phyloP scores from a whole-genome alignment of 2,888 invertebrate species.

The Lepidocyrtoides sp. region DNA sequence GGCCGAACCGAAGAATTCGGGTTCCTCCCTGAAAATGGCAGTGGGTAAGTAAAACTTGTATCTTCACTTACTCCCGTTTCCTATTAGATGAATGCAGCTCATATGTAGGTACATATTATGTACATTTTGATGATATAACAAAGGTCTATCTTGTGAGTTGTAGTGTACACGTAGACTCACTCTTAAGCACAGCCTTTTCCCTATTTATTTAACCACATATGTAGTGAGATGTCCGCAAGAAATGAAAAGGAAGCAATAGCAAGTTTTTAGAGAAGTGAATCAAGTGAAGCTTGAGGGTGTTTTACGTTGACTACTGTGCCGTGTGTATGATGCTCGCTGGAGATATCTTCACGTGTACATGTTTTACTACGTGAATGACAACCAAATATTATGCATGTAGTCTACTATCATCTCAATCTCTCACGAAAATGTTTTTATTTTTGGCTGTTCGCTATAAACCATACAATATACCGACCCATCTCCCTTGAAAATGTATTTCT shows the following conservation, averaged over 20 bases:
- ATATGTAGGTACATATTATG: neutral
- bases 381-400: conserved; percentile 26
- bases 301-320: conserved; percentile 23
- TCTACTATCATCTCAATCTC: conserved; percentile 5
- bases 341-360: conserved; percentile 5
- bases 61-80: neutral
- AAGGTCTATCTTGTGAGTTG: neutral
- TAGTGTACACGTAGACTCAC: no score
- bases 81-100: conserved; percentile 1
- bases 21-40: conserved; percentile 79
- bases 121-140: neutral
- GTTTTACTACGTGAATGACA: conserved; percentile 35
- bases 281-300: conserved; percentile 52
- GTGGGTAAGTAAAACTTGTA: conserved; percentile 60
- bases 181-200: conserved; percentile 30
- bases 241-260: conserved; percentile 57
- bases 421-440: neutral
- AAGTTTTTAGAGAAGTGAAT: conserved; percentile 6
- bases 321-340: neutral
- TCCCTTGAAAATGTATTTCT: neutral
- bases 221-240: conserved; percentile 59
- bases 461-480: neutral
- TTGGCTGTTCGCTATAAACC: neutral
- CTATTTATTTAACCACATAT: conserved; percentile 53
- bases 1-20: conserved; percentile 75